phyloP scores from a whole-genome alignment of 92 coral and sea anemone species.

The Epizoanthus illoricatus region DNA sequence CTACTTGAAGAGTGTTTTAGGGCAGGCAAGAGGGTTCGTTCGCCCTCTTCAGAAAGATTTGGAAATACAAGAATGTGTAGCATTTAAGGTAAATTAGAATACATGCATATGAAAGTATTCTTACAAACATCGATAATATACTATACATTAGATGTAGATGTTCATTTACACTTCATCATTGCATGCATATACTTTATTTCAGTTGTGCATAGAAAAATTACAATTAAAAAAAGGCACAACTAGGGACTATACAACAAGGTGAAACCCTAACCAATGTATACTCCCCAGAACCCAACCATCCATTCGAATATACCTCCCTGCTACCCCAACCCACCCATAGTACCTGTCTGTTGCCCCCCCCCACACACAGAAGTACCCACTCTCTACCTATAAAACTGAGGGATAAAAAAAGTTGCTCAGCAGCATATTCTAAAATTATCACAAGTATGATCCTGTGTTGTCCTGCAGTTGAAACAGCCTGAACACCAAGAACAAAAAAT shows the following conservation, averaged over 20 bases:
- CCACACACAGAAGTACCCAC: neutral
- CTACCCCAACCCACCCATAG: neutral
- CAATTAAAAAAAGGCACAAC: neutral
- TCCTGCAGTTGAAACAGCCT: neutral
- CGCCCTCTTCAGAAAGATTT: slow-evolving; percentile 46
- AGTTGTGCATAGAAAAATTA: neutral
- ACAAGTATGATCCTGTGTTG: neutral
- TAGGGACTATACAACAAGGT: neutral
- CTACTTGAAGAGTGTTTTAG: slow-evolving; percentile 48
- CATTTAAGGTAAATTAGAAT: no score
- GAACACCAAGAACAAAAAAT: neutral
- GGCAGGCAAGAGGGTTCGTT: slow-evolving; percentile 52
- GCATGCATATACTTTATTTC: neutral
- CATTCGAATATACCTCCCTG: neutral
- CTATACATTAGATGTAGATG: neutral
- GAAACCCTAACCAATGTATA: neutral
- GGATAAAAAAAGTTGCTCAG: neutral
- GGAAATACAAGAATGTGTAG: slow-evolving; percentile 3
- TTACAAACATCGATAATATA: no score
- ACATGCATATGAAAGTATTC: no score
- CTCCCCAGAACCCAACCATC: slow-evolving; percentile 8
- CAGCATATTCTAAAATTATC: neutral
- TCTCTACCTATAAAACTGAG: neutral
- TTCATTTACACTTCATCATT: neutral
- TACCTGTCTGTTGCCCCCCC: neutral